Evolutionary conservation across 64 coral and sea anemone genomes (phyloP), one percentile per base, ranked within the genome.

Genomic region (Hydrozoanthus tunicans): DNA sequence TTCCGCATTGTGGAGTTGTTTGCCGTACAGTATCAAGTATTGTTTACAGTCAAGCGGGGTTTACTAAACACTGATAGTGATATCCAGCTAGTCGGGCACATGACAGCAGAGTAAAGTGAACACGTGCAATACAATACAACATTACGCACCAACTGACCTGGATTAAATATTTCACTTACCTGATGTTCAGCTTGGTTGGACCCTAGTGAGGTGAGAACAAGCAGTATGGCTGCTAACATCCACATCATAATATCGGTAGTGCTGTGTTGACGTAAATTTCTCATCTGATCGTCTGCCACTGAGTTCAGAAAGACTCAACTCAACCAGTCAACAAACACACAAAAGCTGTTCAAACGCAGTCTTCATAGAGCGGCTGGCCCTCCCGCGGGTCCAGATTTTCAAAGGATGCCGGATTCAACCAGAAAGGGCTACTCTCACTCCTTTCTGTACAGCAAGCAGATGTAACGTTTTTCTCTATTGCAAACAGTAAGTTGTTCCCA

Each of bases 111-210:
- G 9, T 27, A 32, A 9, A 51, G 68, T 58, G 56, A 88, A 58
- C 84, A 88, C 69, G 84, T 88, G 84, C 25, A 73, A 88, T 73
- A 43, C 26, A 58, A 59, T 56, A 61, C 0, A 43, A 43, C 32
- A 43, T 2, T 59, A 25, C 51, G 66, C 56, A 32, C 6, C 32
- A 2, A 88, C 13, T 73, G 53, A 51, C 23, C 9, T 10, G 10
- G 27, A 25, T 23, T 82, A 53, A 60, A 43, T 5, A 56, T 61
- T 27, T 61, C 9, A 74, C 84, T 88, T 23, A 88, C 84, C 69
- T 88, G 56, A 51, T 43, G 23, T 25, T 56, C 25, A 3, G 81
- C 81, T 53, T 67, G 84, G 55, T 9, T 74, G 54, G 20, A 75
- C 3, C 12, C 56, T 4, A 69, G 59, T 56, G 84, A 59, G 12